Evolutionary conservation across 1,140 invertebrate genomes (phyloP).

Genomic region (Panagrolaimus sp.): DNA sequence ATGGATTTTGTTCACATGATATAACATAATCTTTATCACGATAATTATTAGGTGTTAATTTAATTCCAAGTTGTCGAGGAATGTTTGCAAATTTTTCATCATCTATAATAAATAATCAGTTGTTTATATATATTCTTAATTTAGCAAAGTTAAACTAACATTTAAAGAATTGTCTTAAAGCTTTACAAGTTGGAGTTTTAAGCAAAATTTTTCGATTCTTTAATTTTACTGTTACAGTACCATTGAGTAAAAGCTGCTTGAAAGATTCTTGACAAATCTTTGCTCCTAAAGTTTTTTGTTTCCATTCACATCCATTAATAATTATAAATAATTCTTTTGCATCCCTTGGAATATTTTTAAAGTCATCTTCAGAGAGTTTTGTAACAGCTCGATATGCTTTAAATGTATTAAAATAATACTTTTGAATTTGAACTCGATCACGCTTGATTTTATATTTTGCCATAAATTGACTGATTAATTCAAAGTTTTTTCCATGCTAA

Average conservation of each 20-base stretch:
- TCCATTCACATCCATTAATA: conserved; percentile 50
- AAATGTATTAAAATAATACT: conserved; percentile 44
- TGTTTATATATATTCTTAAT: background rate
- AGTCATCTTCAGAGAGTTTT: conserved; percentile 31
- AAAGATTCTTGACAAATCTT: conserved; percentile 29
- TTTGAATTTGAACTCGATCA: conserved; percentile 46
- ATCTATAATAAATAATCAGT: conserved; percentile 23
- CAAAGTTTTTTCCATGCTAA: conserved; percentile 52
- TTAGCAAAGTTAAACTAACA: conserved; percentile 21
- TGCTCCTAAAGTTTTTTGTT: conserved; percentile 24
- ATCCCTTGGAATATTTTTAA: conserved; percentile 39
- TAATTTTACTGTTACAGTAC: conserved; percentile 15
- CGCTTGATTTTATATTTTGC: conserved; percentile 40
- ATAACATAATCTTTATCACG: conserved; percentile 36
- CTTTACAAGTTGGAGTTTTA: conserved; percentile 42
- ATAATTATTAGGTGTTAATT: conserved; percentile 28
- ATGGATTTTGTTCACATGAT: conserved; percentile 44
- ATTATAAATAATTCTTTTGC: conserved; percentile 46
- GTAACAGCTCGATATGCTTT: conserved; percentile 36
- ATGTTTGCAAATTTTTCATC: conserved; percentile 35
- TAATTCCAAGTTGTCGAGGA: conserved; percentile 25
- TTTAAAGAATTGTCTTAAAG: conserved; percentile 41
- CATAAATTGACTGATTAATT: conserved; percentile 39
- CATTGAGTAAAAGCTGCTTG: conserved; percentile 30
- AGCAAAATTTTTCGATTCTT: conserved; percentile 22